Evolutionary conservation across 2,888 invertebrate genomes (phyloP), one percentile per base, ranked within the genome.

Genomic region (Argyra leucocephala): DNA sequence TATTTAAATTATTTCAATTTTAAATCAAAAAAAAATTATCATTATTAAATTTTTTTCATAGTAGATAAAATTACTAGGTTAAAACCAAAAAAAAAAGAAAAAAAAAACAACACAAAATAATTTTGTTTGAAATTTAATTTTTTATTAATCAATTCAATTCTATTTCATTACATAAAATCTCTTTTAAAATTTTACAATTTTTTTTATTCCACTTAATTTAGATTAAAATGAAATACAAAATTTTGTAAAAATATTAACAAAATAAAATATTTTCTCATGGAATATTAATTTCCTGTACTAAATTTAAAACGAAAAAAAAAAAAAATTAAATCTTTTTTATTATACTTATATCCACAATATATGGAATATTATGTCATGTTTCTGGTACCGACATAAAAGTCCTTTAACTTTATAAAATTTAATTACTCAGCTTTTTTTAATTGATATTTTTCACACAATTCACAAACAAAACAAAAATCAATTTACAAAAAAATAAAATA

Each of bases 401-500:
- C 12, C 48, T 48, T 48, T 18, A 48, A 48, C 48, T 48, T 48
- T 48, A 48, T 48, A 48, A 48, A 37, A 48, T 48, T 48, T 48
- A 48, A 48, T 48, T 48, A 48, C 48, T 48, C 48, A 48, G 48
- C 48, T 48, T 48, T 48, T 48, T 48, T 48, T 18, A 48, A 48
- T 48, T 12, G 48, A 48, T 48, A 48, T 48, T 48, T 31, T 48
- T 48, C 48, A 48, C 31, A 31, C 31, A 31, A 31, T 31, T 31
- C 7, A 31, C 12, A 31, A 31, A 31, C 3, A 6, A 31, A 31
- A 31, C 7, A 31, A 31, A 31, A 31, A 31, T 26, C 9, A 26
- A 26, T 26, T 26, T 9, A 31, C 4, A 31, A 31, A 31, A 31
- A 48, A 48, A 48, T 48, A 48, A 48, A 1, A 48, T 37, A 48